These are phyloP conservation scores for Philaethria dido DNA, from an alignment of 2,888 invertebrate genomes.

Conservation along the genomic window DNA sequence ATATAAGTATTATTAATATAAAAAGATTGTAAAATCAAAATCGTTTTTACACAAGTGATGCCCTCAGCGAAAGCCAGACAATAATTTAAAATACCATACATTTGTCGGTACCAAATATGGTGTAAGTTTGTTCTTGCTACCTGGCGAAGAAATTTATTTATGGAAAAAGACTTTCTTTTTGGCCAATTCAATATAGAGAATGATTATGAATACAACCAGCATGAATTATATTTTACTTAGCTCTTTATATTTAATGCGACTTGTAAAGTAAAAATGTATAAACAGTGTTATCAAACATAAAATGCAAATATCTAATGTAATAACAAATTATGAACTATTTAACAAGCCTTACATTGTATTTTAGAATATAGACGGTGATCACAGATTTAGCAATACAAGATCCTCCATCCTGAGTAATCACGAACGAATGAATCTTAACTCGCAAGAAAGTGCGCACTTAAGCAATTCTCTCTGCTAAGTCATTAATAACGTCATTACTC, in stretches of 20 bases:
- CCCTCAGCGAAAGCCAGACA: not conserved
- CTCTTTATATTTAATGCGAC: not conserved
- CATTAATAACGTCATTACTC: slow-evolving; percentile 43
- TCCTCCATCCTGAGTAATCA: slow-evolving; percentile 28
- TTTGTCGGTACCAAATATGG: slow-evolving; percentile 23
- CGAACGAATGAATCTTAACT: slow-evolving; percentile 25
- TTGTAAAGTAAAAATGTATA: not conserved
- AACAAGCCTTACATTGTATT: not conserved
- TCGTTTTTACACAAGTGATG: not conserved
- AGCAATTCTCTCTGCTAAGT: slow-evolving; percentile 39
- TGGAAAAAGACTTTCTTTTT: slow-evolving; percentile 10
- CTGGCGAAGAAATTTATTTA: slow-evolving; percentile 10
- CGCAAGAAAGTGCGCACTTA: slow-evolving; percentile 42
- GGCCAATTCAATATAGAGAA: not conserved
- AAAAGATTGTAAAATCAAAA: not conserved
- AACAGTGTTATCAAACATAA: not conserved
- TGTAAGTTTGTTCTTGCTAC: slow-evolving; percentile 13
- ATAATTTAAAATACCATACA: slow-evolving; percentile 17
- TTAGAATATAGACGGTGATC: slow-evolving; percentile 9
- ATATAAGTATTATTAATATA: not conserved
- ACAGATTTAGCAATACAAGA: slow-evolving; percentile 26
- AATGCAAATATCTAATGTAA: not conserved
- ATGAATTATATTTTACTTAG: not conserved
- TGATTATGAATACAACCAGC: not conserved
- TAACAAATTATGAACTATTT: not conserved